Conservation (phyloP, 1,140 invertebrate species). For the Lordiphosa stackelbergi region DNA sequence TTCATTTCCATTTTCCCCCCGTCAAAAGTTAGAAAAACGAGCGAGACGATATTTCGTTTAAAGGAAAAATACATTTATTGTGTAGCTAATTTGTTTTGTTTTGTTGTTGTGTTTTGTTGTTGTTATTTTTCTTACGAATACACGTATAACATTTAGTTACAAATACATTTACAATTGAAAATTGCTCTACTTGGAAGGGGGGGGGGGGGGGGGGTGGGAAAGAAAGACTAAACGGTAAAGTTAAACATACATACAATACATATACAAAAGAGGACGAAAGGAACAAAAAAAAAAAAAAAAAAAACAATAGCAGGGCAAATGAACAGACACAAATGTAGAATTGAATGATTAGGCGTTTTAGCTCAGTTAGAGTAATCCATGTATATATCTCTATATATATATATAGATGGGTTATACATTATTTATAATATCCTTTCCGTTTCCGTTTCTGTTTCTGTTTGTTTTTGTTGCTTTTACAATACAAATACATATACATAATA, state of each 20-base stretch:
- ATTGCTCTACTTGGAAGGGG: conserved; percentile 53
- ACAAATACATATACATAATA: conserved; percentile 46
- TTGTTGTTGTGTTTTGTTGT: conserved; percentile 29
- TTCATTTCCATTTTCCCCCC: too few species aligned
- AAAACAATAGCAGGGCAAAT: conserved; percentile 13
- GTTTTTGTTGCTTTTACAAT: conserved; percentile 40
- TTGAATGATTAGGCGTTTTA: conserved; percentile 49
- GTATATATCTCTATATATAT: background rate
- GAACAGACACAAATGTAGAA: conserved; percentile 19
- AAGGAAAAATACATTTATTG: conserved; percentile 75
- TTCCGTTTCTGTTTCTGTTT: conserved; percentile 21
- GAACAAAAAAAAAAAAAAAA: too few species aligned
- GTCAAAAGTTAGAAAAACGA: background rate
- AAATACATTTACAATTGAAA: conserved; percentile 74
- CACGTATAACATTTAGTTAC: conserved; percentile 73
- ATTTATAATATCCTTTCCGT: conserved; percentile 43
- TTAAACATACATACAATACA: conserved; percentile 46
- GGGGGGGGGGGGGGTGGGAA: conserved; percentile 17
- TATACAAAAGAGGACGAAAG: conserved; percentile 32
- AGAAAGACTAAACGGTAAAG: conserved; percentile 54
- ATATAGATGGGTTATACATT: conserved; percentile 20
- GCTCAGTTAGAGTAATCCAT: conserved; percentile 31
- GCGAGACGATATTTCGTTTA: conserved; percentile 26
- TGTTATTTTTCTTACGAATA: conserved; percentile 58
- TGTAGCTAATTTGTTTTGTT: conserved; percentile 57